These are phyloP conservation scores for Diploptera punctata DNA, from an alignment of 2,888 invertebrate species.

Conservation along the genomic window DNA sequence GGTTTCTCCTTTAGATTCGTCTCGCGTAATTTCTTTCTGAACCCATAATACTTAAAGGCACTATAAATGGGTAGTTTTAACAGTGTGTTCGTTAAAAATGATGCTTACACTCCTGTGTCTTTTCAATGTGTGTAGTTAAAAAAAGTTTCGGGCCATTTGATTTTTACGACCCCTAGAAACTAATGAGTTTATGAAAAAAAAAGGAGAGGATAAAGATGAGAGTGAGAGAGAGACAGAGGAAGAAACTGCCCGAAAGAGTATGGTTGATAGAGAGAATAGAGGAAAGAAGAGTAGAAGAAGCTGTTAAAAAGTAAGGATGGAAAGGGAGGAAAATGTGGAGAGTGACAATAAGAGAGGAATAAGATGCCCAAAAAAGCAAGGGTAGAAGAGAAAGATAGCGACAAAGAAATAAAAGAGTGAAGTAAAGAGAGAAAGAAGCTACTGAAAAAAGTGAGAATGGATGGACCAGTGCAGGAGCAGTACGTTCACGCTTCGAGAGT, in stretches of 20 bases:
- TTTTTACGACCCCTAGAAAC: background rate
- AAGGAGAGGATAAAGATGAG: too few relatives aligned
- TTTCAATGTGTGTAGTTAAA: background rate
- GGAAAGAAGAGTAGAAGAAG: too few relatives aligned
- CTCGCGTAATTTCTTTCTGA: constrained; percentile 4
- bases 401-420: too few relatives aligned
- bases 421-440: constrained; percentile 4
- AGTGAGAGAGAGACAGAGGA: too few relatives aligned
- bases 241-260: too few relatives aligned
- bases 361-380: too few relatives aligned
- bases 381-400: too few relatives aligned
- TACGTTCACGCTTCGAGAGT: background rate
- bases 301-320: too few relatives aligned
- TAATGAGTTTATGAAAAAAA: constrained; percentile 13
- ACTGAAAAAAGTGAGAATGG: background rate
- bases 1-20: background rate
- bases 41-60: background rate
- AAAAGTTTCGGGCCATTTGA: constrained; percentile 16
- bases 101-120: constrained; percentile 1
- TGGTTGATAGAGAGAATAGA: too few relatives aligned
- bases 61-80: constrained; percentile 10
- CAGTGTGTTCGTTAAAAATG: background rate
- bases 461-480: background rate
- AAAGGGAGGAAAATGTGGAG: too few relatives aligned
- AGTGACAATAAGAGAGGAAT: too few relatives aligned